These are phyloP conservation scores for Crossocerus cetratus DNA, from an alignment of 2,888 invertebrate species.

Conservation along the genomic window DNA sequence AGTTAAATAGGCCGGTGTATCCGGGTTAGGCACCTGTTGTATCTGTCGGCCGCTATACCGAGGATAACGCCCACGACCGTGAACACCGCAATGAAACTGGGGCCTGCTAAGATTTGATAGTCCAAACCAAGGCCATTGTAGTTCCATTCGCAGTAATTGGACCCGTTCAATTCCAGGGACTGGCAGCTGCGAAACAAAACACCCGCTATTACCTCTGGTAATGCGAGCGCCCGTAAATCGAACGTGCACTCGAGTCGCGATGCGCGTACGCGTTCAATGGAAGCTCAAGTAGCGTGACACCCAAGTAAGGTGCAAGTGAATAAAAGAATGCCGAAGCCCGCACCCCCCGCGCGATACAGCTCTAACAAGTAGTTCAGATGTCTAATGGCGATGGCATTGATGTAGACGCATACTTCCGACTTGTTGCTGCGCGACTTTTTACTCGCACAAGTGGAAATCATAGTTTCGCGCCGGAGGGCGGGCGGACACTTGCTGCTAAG, in stretches of 20 bases:
- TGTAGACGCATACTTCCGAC: no score
- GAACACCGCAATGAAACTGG: slow-evolving; percentile 94
- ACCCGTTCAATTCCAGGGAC: slow-evolving; percentile 83
- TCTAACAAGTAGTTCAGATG: no score
- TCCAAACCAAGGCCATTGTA: slow-evolving; percentile 95
- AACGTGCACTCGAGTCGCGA: background rate
- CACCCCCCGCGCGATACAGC: no score
- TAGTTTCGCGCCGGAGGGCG: no score
- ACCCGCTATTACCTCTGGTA: slow-evolving; percentile 20
- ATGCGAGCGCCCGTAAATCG: slow-evolving; percentile 24
- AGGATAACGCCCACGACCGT: slow-evolving; percentile 92
- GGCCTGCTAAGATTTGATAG: slow-evolving; percentile 95
- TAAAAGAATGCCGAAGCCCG: no score
- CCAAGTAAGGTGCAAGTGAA: no score
- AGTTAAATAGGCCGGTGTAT: background rate
- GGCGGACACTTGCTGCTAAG: no score
- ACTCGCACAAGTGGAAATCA: no score
- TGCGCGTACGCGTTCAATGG: slow-evolving; percentile 12
- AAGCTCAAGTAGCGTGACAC: slow-evolving; percentile 7
- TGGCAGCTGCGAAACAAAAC: slow-evolving; percentile 79
- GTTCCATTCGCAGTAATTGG: slow-evolving; percentile 92
- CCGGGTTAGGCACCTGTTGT: slow-evolving; percentile 74
- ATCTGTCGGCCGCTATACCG: slow-evolving; percentile 88
- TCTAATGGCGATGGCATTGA: no score
- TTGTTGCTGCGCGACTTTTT: no score